These are phyloP conservation scores for Odontamblyopus rebecca DNA, from an alignment of 2,797 vertebrate genomes.

Conservation along the genomic window DNA sequence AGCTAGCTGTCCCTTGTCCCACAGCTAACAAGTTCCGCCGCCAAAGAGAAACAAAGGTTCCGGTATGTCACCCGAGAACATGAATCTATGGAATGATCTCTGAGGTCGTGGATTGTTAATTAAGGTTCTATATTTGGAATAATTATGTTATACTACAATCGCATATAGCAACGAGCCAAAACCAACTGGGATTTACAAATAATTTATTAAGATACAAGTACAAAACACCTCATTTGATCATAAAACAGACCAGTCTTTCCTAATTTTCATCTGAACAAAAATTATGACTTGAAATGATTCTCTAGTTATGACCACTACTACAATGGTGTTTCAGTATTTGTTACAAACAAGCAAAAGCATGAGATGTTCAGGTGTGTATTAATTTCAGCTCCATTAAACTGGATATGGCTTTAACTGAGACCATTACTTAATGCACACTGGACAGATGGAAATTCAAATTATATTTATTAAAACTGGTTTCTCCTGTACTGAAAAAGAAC, in stretches of 20 bases:
- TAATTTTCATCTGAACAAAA: slow-evolving; percentile 37
- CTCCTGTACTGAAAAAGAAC: slow-evolving; percentile 43
- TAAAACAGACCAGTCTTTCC: slow-evolving; percentile 65
- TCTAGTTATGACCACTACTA: slow-evolving; percentile 19
- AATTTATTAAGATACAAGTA: slow-evolving; percentile 79
- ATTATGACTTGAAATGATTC: slow-evolving; percentile 26
- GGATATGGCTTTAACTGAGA: neutral
- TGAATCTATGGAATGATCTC: too few species aligned
- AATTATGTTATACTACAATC: neutral
- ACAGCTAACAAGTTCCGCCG: slow-evolving; percentile 47
- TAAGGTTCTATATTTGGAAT: neutral
- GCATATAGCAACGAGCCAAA: neutral
- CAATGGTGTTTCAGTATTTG: slow-evolving; percentile 7
- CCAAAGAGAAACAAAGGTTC: slow-evolving; percentile 18
- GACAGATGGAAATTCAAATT: slow-evolving; percentile 63
- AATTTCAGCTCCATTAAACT: neutral
- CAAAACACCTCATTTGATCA: slow-evolving; percentile 66
- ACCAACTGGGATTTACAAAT: slow-evolving; percentile 59
- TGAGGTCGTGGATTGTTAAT: neutral
- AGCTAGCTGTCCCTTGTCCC: slow-evolving; percentile 52
- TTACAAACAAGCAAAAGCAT: slow-evolving; percentile 38
- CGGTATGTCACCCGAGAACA: neutral
- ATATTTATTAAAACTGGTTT: slow-evolving; percentile 64
- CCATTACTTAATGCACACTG: slow-evolving; percentile 21
- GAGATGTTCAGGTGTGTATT: neutral